Evolutionary conservation across 2,797 vertebrate species (phyloP), one percentile per base, ranked within the genome.

Genomic region (Aphelocoma californica): DNA sequence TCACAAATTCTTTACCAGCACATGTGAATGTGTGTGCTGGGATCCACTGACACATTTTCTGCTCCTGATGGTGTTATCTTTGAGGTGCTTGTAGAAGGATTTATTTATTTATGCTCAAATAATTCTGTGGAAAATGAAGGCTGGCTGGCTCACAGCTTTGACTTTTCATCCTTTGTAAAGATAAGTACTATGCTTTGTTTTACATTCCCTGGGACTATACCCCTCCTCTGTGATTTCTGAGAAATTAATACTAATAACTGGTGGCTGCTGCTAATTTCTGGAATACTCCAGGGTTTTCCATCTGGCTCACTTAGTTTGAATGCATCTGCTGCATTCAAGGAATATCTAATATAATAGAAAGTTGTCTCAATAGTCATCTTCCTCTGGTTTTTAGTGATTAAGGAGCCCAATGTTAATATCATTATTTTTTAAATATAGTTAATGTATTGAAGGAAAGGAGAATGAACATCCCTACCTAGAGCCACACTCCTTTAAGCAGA

Each of bases 191-290:
- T 32, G 25, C 53, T 81, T 62, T 9, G 13, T 56, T 70, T 83
- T 50, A 38, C 42, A 23, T 73, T 94, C 56, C 48, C 65, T 86
- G 82, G 88, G 86, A 80, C 48, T 86, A 90, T 13, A 56, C 57
- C 61, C 50, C 60, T 88, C 73, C 90, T 78, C 70, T 93, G 57
- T 83, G 86, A 74, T 42, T 87, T 86, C 61, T 71, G 77, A 90
- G 88, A 88, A 91, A 77, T 78, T 82, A 83, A 45, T 85, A 18
- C 12, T 42, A 81, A 38, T 91, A 78, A 47, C 31, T 84, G 42
- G 12, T 75, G 54, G 58, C 81, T 91, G 74, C 74, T 89, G 38
- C 62, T 87, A 36, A 80, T 89, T 92, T 89, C 67, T 94, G 77
- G 81, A 94, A 83, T 78, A 62, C 53, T 79, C 38, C 40, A 62